Conservation (phyloP, 2,888 invertebrate genomes). For the Congeria kusceri region DNA sequence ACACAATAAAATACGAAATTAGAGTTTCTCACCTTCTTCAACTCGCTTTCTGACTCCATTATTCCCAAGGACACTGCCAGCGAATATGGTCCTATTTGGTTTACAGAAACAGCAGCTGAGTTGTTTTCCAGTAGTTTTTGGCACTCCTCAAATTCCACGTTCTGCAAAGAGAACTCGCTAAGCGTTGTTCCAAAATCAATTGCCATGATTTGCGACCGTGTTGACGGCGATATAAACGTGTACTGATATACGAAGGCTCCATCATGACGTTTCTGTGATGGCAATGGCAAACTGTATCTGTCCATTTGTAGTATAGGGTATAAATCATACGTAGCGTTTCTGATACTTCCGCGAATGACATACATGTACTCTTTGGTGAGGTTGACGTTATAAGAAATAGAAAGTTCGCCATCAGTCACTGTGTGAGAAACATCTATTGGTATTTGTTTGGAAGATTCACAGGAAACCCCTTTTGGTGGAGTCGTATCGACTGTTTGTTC, state of each 20-base stretch:
- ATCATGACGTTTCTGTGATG: constrained; percentile 13
- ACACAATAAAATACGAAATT: too few species aligned
- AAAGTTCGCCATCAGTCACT: neutral
- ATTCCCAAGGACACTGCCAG: too few species aligned
- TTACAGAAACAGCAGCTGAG: too few species aligned
- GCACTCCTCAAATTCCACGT: too few species aligned
- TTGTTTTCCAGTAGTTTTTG: too few species aligned
- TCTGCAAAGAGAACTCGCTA: too few species aligned
- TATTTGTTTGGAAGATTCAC: constrained; percentile 7
- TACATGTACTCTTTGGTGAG: constrained; percentile 18
- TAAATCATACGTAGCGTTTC: neutral
- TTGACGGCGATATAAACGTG: constrained; percentile 13
- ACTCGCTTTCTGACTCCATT: too few species aligned
- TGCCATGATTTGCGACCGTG: too few species aligned
- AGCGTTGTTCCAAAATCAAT: too few species aligned
- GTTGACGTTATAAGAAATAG: neutral
- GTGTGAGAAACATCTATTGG: neutral
- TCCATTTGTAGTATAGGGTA: constrained; percentile 7
- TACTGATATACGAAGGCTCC: constrained; percentile 18
- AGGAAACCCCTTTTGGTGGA: constrained; percentile 17
- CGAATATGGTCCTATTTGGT: too few species aligned
- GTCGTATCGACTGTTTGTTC: constrained; percentile 12
- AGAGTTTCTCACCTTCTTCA: too few species aligned
- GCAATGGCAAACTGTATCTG: constrained; percentile 7
- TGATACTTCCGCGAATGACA: constrained; percentile 5